Evolutionary conservation across 2,888 invertebrate genomes (phyloP), one percentile per base, ranked within the genome.

Genomic region (Diarsia dahlii): DNA sequence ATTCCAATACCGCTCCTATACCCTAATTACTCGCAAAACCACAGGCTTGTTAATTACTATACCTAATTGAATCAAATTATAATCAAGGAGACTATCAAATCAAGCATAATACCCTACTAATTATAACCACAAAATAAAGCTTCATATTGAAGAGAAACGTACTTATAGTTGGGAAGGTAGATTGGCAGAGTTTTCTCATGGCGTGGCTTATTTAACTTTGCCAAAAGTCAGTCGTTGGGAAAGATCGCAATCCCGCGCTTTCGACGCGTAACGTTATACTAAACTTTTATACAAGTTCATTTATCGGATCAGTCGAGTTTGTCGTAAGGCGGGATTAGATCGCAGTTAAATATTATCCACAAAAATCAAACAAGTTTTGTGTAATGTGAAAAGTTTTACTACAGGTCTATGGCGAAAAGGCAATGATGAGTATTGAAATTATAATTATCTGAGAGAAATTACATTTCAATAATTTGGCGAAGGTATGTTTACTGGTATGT

Each of bases 151-250:
- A 70, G 34, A 56, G 64, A 73, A 64, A 63, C 74, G 75, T 78
- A 81, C 69, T 72, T 78, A 75, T 73, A 67, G 56, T 85, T 81
- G 83, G 82, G 78, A 82, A 82, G 78, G 87, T 84, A 90, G 85
- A 91, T 91, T 89, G 90, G 86, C 76, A 72, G 88, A 90, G 85
- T 90, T 91, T 90, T 86, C 88, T 86, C 71, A 84, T 74, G 71
- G 78, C 84, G 82, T 89, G 90, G 89, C 91, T 90, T 93, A 92
- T 94, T 93, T 90, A 93, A 94, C 90, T 94, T 93, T 75, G 78
- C 81, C 84, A 70, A 89, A 91, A 92, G 84, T 91, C 90, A 84
- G 86, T 79, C 81, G 83, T 81, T 74, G 78, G 88, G 88, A 89
- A 89, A 90, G 87, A 92, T 91, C 85, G 89, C 86, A 89, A 91